Evolutionary conservation across 2,113 vertebrate species (phyloP).

Genomic region (Phaethornis superciliosus): DNA sequence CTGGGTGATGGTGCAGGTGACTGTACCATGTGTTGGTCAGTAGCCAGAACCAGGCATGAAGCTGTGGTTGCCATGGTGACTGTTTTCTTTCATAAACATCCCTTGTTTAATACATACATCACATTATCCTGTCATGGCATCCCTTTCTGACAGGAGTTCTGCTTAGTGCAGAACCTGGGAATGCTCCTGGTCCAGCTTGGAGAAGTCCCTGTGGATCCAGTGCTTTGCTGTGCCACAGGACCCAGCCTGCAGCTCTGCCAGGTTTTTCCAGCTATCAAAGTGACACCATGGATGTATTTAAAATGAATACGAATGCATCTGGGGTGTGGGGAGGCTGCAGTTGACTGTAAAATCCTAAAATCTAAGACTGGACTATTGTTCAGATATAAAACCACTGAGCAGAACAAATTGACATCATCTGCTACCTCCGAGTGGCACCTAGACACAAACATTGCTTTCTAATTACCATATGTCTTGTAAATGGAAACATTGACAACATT

Average conservation of each 20-base stretch:
- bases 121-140: rapidly evolving
- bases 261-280: background rate
- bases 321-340: background rate
- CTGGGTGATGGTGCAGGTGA: background rate
- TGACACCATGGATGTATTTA: background rate
- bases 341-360: background rate
- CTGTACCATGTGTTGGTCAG: background rate
- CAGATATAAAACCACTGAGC: background rate
- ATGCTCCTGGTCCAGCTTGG: rapidly evolving
- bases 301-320: background rate
- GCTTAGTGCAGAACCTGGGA: background rate
- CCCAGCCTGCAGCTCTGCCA: background rate
- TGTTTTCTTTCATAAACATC: background rate
- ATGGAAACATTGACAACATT: constrained; percentile 44
- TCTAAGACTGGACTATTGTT: background rate
- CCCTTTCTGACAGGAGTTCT: rapidly evolving
- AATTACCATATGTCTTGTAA: background rate
- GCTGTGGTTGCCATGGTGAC: background rate
- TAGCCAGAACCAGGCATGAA: background rate
- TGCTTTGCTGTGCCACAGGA: background rate
- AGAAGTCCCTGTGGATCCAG: background rate
- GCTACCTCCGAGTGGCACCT: background rate
- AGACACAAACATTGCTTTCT: constrained; percentile 34
- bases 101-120: no score
- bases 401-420: constrained; percentile 4